Percentiles rank a stretch among this genome's conserved stretches.
Evolutionary conservation across 2,113 vertebrate genomes (phyloP).

Genomic region (Megaptera novaeangliae): DNA sequence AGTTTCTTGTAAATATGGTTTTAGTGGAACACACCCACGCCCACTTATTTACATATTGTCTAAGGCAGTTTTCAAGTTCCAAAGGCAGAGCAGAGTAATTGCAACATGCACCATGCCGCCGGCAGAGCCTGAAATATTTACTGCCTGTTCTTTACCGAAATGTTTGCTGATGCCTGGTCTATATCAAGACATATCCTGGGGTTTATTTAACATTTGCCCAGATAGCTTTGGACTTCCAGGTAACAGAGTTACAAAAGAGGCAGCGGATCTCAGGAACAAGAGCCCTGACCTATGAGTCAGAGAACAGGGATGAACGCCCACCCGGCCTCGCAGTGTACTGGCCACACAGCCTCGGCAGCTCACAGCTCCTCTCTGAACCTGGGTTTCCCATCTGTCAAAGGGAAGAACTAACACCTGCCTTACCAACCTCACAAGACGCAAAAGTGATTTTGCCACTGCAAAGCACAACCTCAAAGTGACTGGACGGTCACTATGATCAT

Average conservation of each 20-base stretch:
- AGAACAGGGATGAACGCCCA: neutral
- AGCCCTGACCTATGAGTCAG: neutral
- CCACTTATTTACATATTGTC: neutral
- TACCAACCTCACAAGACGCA: neutral
- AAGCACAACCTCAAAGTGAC: neutral
- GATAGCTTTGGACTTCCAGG: neutral
- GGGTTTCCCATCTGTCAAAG: neutral
- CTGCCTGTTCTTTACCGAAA: neutral
- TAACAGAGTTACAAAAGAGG: neutral
- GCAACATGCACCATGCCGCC: neutral
- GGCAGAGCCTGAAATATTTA: neutral
- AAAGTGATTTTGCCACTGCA: neutral
- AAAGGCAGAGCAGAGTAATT: neutral
- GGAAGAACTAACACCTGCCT: neutral
- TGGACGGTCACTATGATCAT: fast-evolving
- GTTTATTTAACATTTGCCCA: neutral
- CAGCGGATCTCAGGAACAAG: neutral
- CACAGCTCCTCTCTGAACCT: neutral
- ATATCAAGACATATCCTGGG: neutral
- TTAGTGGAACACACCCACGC: neutral
- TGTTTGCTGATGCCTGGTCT: neutral
- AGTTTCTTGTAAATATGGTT: neutral
- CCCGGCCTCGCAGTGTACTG: fast-evolving
- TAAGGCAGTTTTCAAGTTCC: neutral
- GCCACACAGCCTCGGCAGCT: neutral